Conservation (phyloP, 2,797 vertebrate species). For the Lerista edwardsae region DNA sequence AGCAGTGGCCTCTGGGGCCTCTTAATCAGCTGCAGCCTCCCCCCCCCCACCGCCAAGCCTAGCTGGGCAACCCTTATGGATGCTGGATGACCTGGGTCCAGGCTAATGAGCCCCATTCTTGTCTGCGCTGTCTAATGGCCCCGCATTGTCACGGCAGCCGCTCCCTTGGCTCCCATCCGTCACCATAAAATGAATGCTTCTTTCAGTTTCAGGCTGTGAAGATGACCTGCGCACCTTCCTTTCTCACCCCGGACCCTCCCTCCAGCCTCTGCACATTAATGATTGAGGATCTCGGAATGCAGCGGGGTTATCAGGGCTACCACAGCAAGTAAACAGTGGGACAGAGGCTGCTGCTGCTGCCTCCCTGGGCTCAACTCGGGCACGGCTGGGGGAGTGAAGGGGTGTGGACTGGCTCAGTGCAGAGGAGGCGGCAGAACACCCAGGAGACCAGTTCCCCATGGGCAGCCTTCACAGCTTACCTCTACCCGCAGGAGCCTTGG, state of each 20-base stretch:
- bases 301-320: neutral
- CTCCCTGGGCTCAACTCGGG: too few species aligned
- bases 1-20: neutral
- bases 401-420: too few species aligned
- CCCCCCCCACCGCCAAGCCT: neutral
- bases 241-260: neutral
- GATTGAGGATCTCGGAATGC: constrained; percentile 5
- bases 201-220: constrained; percentile 18
- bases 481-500: too few species aligned
- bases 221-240: neutral
- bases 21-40: neutral
- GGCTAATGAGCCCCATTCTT: neutral
- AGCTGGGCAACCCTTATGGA: neutral
- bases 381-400: too few species aligned
- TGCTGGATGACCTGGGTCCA: neutral
- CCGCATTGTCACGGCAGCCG: neutral
- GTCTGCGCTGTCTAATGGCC: neutral
- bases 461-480: too few species aligned
- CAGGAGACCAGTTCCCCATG: too few species aligned
- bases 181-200: constrained; percentile 19
- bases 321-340: too few species aligned
- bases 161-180: constrained; percentile 15
- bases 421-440: too few species aligned
- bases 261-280: neutral
- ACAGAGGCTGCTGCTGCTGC: too few species aligned